phyloP scores from a whole-genome alignment of 2,888 invertebrate genomes.

The Lordiphosa andalusiaca region DNA sequence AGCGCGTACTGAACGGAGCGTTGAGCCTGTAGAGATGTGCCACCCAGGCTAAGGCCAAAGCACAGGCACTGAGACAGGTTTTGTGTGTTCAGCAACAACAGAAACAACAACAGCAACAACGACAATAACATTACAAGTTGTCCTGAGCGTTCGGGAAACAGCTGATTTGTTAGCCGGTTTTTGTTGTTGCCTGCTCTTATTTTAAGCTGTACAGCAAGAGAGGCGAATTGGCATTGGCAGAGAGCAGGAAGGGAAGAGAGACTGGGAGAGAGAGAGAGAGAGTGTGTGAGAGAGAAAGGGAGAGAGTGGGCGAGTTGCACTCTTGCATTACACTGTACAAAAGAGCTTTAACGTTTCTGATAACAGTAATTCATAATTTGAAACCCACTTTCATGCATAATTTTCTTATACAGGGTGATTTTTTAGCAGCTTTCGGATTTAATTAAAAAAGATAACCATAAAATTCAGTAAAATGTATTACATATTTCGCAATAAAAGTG shows the following conservation, averaged over 20 bases:
- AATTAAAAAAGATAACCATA: too few species aligned
- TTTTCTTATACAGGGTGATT: too few species aligned
- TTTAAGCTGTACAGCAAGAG: conserved; percentile 14
- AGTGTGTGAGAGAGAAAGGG: not conserved
- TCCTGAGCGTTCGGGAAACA: conserved; percentile 44
- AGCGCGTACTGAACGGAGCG: conserved; percentile 43
- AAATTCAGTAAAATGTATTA: too few species aligned
- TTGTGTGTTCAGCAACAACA: not conserved
- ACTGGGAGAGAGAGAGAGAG: conserved; percentile 1
- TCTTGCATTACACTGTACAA: conserved; percentile 3
- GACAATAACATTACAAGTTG: conserved; percentile 15
- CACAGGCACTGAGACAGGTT: conserved; percentile 30
- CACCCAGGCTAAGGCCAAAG: conserved; percentile 20
- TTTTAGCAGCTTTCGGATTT: too few species aligned
- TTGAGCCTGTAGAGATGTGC: conserved; percentile 20
- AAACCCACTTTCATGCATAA: too few species aligned
- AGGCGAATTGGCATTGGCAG: conserved; percentile 40
- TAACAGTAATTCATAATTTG: too few species aligned
- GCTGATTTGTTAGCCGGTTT: conserved; percentile 62
- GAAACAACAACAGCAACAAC: conserved; percentile 18
- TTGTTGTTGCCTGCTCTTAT: conserved; percentile 29
- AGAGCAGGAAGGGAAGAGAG: not conserved
- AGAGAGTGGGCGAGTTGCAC: conserved; percentile 1
- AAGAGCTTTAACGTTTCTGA: too few species aligned
- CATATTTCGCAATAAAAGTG: too few species aligned